Evolutionary conservation across 37 sponge, comb jelly and placozoan species (phyloP), one percentile per base, ranked within the genome.

Genomic region (Spongia lamella): DNA sequence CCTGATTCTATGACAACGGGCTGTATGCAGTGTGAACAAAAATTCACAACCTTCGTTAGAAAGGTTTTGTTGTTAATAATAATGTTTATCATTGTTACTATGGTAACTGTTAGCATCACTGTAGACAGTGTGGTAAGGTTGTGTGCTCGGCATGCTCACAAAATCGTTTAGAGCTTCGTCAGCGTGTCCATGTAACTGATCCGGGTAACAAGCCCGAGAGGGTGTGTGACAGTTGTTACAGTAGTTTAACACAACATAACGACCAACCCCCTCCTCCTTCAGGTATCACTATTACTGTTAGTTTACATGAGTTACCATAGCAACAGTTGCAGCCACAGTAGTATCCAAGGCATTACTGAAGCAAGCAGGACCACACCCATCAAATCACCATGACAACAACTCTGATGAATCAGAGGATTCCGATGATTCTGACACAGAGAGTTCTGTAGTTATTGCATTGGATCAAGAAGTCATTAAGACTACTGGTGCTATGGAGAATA

Each of bases 131-230:
- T 84, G 93, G 93, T 13, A 69, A 81, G 29, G 80, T 92, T 15
- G 86, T 92, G 25, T 92, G 93, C 63, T 84, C 89, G 3, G 6
- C 67, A 0, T 92, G 93, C 54, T 92, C 93, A 26, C 80, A 82
- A 0, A 82, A 92, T 37, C 75, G 77, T 11, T 62, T 88, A 1
- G 73, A 77, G 31, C 51, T 88, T 25, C 15, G 57, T 1, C 61
- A 24, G 43, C 39, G 69, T 19, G n/a, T 49, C 21, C 37, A 31
- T 9, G 33, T 26, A 15, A 53, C 25, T 20, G 33, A 75, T 27
- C 7, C 58, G 0, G 61, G 49, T 21, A 68, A 63, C 5, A 85
- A 82, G 38, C 24, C 65, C 39, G 93, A 92, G 74, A 53, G 93
- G 17, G 79, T 73, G 7, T 92, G 93, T 75, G 72, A 70, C 7